Percentiles rank a stretch among this genome's conserved stretches.
Evolutionary conservation across 2,797 vertebrate species (phyloP).

Genomic region (Diceros bicornis): DNA sequence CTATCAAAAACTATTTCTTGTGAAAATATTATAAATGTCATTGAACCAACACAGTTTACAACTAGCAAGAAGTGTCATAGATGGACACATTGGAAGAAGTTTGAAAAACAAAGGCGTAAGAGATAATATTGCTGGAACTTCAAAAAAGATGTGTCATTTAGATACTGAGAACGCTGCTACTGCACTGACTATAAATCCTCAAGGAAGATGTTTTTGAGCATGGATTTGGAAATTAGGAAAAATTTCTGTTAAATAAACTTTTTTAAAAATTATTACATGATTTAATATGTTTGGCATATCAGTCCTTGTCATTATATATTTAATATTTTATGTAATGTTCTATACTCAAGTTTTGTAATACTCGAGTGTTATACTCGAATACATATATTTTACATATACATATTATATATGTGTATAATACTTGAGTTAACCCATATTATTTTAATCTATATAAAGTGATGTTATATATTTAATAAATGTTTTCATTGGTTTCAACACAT

Average conservation of each 20-base stretch:
- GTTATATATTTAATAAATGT: neutral
- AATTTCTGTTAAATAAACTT: neutral
- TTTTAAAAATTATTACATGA: neutral
- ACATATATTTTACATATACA: too few relatives aligned
- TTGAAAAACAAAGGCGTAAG: neutral
- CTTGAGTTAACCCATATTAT: neutral
- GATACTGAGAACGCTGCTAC: neutral
- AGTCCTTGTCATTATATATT: neutral
- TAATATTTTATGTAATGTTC: neutral
- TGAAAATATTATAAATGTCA: slow-evolving; percentile 16
- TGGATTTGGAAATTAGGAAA: neutral
- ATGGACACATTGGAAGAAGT: neutral
- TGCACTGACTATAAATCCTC: neutral
- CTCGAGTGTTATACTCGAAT: too few relatives aligned
- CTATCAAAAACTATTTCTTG: neutral
- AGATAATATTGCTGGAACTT: neutral
- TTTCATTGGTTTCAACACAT: neutral
- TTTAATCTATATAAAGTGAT: neutral
- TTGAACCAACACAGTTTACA: neutral
- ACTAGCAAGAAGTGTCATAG: neutral
- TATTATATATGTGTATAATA: too few relatives aligned
- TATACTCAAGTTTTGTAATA: too few relatives aligned
- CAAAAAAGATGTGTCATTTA: neutral
- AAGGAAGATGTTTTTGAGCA: neutral
- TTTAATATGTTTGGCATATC: neutral